Conservation (phyloP, 2,113 vertebrate species). For the Lichenostomus cassidix region DNA sequence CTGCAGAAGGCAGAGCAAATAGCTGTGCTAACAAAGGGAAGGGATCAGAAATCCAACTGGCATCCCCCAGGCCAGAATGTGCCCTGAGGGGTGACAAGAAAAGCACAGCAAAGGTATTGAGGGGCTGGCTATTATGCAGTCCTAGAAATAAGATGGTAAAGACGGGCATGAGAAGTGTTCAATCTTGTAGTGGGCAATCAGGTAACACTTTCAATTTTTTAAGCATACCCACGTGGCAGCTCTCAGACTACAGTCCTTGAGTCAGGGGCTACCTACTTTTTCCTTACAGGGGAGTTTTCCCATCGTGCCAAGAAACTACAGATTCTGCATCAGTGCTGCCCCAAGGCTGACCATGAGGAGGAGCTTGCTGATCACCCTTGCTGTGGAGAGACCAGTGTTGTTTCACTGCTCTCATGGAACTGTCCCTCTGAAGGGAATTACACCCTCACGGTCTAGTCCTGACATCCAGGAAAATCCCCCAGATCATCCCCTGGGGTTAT, state of each 20-base stretch:
- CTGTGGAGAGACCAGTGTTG: background rate
- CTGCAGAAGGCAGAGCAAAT: background rate
- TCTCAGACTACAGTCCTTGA: slow-evolving; percentile 12
- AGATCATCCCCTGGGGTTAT: background rate
- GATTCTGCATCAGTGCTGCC: slow-evolving; percentile 13
- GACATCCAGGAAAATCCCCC: background rate
- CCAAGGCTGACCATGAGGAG: background rate
- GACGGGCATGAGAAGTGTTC: slow-evolving; percentile 3
- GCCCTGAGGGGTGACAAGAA: background rate
- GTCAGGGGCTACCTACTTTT: slow-evolving; percentile 48
- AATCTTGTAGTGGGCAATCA: background rate
- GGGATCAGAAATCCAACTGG: background rate
- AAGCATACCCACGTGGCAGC: slow-evolving; percentile 16
- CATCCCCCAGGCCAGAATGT: background rate
- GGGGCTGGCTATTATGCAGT: background rate
- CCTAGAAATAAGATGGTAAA: background rate
- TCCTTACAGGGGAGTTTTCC: slow-evolving; percentile 32
- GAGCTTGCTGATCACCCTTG: slow-evolving; percentile 10
- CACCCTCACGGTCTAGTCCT: background rate
- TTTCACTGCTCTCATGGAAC: background rate
- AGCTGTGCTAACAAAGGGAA: background rate
- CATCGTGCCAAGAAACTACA: background rate
- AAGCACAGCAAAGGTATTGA: background rate
- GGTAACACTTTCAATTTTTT: slow-evolving; percentile 48
- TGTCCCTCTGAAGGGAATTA: background rate